Evolutionary conservation across 1,140 invertebrate genomes (phyloP), one percentile per base, ranked within the genome.

Genomic region (Octopus sinensis): DNA sequence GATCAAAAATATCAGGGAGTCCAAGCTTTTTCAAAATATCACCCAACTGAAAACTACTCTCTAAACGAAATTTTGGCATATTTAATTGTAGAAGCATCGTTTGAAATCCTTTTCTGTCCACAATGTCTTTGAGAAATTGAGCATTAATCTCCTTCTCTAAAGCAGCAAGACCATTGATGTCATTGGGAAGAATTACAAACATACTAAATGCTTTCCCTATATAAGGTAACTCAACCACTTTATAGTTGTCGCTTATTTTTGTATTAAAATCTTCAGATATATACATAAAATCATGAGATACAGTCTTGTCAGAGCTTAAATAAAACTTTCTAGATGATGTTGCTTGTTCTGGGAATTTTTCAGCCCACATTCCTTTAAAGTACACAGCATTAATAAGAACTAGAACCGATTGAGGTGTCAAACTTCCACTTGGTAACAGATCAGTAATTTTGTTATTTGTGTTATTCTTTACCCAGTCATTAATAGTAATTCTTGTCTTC

Each of bases 181-280:
- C 79, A 75, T 84, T 79, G 0, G 90, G 90, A 43, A 91, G 80
- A 12, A 90, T 76, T 17, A 91, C 76, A 86, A 94, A 94, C 95
- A 98, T 96, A 81, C 95, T 95, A 73, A 97, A 93, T 51, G 95
- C 93, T 68, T 95, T 93, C 17, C 95, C 94, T 85, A 95, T 92
- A 86, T 96, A 96, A 0, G 94, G 94, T 78, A 96, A 86, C 90
- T 96, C 94, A 5, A 96, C 85, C 3, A 94, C 92, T 84, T 93
- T 91, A 7, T 93, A 92, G 82, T 94, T 92, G 43, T 82, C 62
- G 9, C 53, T 73, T 53, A 54, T 68, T 51, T 77, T 78, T 30
- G 73, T 73, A 83, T 83, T 82, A n/a, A n/a, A n/a, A n/a, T n/a
- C n/a, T n/a, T n/a, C n/a, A n/a, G n/a, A n/a, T n/a, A n/a, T n/a